A percentile compares a stretch with the other conserved stretches of the same genome.
phyloP scores from a whole-genome alignment of 2,797 vertebrate genomes.

The Paedocypris micromegethes region DNA sequence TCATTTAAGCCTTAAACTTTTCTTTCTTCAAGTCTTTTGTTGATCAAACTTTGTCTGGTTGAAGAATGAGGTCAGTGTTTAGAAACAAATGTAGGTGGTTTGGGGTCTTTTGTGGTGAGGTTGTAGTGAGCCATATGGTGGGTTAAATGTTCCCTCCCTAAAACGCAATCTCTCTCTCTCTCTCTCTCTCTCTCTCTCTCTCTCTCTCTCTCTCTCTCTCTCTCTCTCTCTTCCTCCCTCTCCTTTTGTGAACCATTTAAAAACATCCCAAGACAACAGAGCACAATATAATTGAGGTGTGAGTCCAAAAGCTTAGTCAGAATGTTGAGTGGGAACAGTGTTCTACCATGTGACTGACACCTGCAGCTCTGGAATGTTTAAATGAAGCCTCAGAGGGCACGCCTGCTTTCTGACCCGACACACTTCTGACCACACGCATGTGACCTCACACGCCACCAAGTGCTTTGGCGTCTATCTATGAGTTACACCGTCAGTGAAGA shows the following conservation, averaged over 20 bases:
- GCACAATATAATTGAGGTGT: not conserved
- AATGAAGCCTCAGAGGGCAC: conserved; percentile 18
- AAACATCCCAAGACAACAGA: conserved; percentile 19
- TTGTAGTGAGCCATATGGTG: conserved; percentile 32
- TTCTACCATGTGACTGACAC: conserved; percentile 11
- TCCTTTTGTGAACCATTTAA: conserved; percentile 4
- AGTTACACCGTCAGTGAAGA: conserved; percentile 10
- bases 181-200: no score
- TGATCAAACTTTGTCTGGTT: conserved; percentile 16
- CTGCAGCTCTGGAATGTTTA: conserved; percentile 37
- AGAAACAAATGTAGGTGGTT: conserved; percentile 53
- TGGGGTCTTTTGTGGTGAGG: conserved; percentile 34
- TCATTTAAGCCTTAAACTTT: no score
- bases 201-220: no score
- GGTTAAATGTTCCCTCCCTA: conserved; percentile 35
- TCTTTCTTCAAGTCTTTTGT: not conserved
- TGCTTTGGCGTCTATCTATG: conserved; percentile 24
- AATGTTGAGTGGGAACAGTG: not conserved
- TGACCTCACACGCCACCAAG: conserved; percentile 17
- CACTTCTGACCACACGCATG: conserved; percentile 26
- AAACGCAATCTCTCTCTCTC: conserved; percentile 15
- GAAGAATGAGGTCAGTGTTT: conserved; percentile 53
- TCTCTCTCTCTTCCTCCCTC: no score
- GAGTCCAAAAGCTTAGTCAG: not conserved
- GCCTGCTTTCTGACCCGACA: conserved; percentile 34